These are phyloP conservation scores for Eristalis pertinax DNA, from an alignment of 2,888 invertebrate genomes.

Conservation along the genomic window DNA sequence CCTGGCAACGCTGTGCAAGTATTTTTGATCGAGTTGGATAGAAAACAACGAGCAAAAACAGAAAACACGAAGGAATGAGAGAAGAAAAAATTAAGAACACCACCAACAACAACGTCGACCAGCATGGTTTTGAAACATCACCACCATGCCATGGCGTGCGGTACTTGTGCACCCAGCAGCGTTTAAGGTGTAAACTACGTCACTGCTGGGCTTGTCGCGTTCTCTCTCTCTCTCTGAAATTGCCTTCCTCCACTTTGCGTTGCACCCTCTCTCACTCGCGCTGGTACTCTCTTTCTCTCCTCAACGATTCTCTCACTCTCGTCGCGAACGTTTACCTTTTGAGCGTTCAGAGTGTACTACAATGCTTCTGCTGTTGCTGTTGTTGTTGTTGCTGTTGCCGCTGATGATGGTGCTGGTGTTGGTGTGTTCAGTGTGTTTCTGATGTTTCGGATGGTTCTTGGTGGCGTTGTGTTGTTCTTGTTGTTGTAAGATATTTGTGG, in stretches of 20 bases:
- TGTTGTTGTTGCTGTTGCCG: background rate
- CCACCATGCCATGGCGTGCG: slow-evolving; percentile 23
- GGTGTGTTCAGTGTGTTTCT: background rate
- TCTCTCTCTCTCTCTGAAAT: slow-evolving; percentile 2
- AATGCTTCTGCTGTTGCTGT: background rate
- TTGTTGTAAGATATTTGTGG: slow-evolving; percentile 58
- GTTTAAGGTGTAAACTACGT: slow-evolving; percentile 63
- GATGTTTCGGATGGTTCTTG: background rate
- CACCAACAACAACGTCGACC: slow-evolving; percentile 11
- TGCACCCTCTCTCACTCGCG: background rate
- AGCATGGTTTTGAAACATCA: slow-evolving; percentile 38
- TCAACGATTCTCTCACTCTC: background rate
- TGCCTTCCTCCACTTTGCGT: background rate
- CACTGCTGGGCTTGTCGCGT: slow-evolving; percentile 32
- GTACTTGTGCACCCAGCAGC: slow-evolving; percentile 55
- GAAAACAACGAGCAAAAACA: background rate
- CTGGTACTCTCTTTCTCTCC: background rate
- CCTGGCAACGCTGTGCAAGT: background rate
- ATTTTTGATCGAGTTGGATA: slow-evolving; percentile 1
- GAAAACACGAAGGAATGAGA: background rate
- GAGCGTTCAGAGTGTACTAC: background rate
- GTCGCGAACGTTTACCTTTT: slow-evolving; percentile 4
- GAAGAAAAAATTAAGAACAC: slow-evolving; percentile 1
- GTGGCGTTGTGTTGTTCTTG: slow-evolving; percentile 16
- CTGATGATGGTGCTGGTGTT: background rate